These are phyloP conservation scores for Myodes glareolus DNA, from an alignment of 2,113 vertebrate genomes.

Conservation along the genomic window DNA sequence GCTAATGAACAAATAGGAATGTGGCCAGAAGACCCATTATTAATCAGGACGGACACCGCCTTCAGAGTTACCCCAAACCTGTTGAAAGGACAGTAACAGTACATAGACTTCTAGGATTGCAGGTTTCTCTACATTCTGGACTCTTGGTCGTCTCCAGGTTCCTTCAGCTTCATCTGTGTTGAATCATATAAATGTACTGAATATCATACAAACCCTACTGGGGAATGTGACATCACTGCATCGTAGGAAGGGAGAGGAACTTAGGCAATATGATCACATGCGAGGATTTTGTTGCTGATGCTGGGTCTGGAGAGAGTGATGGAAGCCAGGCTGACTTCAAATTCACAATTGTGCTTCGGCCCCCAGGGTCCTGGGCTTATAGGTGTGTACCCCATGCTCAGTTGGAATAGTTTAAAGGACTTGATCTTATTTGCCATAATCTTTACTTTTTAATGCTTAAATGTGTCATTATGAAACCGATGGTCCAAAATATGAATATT, in stretches of 20 bases:
- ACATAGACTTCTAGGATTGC: neutral
- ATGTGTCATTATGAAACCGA: neutral
- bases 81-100: neutral
- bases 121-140: neutral
- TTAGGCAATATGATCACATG: neutral
- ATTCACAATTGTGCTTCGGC: neutral
- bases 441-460: neutral
- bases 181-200: neutral
- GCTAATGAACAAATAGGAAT: slow-evolving; percentile 58
- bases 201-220: neutral
- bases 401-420: slow-evolving; percentile 20
- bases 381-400: too few relatives aligned
- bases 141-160: neutral
- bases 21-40: neutral
- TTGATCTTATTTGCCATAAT: neutral
- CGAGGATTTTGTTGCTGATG: neutral
- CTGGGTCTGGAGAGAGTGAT: neutral
- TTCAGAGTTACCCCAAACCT: neutral
- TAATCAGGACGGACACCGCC: neutral
- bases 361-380: neutral
- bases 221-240: neutral
- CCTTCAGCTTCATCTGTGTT: neutral
- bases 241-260: neutral
- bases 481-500: slow-evolving; percentile 25
- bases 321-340: neutral